These are phyloP conservation scores for Pterocles gutturalis DNA, from an alignment of 2,113 vertebrate species.

Conservation along the genomic window DNA sequence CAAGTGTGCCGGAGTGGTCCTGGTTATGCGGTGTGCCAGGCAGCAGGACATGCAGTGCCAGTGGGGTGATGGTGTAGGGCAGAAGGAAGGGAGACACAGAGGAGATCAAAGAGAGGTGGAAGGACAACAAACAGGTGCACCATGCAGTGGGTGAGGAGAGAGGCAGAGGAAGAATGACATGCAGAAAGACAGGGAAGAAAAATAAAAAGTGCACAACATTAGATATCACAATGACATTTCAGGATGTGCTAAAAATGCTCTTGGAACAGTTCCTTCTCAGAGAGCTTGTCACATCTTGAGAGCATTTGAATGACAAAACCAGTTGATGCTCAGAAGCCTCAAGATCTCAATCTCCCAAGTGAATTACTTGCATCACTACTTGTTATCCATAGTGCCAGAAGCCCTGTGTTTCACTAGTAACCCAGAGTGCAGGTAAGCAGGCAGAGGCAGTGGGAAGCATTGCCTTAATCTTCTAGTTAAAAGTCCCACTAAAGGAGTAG, in stretches of 20 bases:
- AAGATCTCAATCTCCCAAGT: slow-evolving; percentile 33
- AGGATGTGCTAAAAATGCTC: slow-evolving; percentile 70
- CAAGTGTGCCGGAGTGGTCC: slow-evolving; percentile 99
- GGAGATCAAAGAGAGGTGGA: slow-evolving; percentile 19
- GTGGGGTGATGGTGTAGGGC: slow-evolving; percentile 54
- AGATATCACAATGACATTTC: slow-evolving; percentile 76
- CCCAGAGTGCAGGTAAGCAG: slow-evolving; percentile 71
- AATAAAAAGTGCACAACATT: slow-evolving; percentile 85
- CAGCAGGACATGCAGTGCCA: slow-evolving; percentile 81
- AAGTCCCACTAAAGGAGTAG: slow-evolving; percentile 29
- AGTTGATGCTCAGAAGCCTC: slow-evolving; percentile 39
- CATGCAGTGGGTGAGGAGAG: slow-evolving; percentile 85
- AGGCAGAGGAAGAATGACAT: slow-evolving; percentile 68
- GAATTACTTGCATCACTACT: slow-evolving; percentile 27
- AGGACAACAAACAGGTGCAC: slow-evolving; percentile 52
- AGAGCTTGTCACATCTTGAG: slow-evolving; percentile 40
- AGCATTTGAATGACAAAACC: slow-evolving; percentile 47
- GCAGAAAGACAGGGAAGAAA: slow-evolving; percentile 75
- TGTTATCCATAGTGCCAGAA: background rate
- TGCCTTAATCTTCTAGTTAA: slow-evolving; percentile 1
- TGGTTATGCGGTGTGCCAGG: slow-evolving; percentile 87
- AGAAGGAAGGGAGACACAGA: slow-evolving; percentile 16
- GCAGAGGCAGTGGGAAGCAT: slow-evolving; percentile 61
- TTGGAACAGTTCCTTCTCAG: slow-evolving; percentile 63
- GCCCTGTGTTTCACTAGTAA: slow-evolving; percentile 34